Conservation (phyloP, 2,113 vertebrate species). For the Phalacrocorax carbo region DNA sequence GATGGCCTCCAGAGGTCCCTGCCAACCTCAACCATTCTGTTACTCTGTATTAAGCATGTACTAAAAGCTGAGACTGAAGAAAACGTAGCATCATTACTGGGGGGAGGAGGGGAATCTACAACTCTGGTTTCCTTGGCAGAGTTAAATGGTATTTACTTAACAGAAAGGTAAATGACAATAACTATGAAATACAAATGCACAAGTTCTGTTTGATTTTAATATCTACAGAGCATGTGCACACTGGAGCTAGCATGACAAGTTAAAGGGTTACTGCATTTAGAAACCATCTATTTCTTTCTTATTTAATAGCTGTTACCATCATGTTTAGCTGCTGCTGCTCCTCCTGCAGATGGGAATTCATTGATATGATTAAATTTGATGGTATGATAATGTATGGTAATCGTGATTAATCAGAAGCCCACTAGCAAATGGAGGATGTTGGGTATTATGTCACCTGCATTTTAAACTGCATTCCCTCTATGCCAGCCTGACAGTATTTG, state of each 20-base stretch:
- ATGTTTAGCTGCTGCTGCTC: slow-evolving; percentile 67
- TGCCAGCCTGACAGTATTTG: slow-evolving; percentile 77
- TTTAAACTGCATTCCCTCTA: slow-evolving; percentile 85
- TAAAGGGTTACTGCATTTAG: slow-evolving; percentile 37
- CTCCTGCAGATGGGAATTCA: slow-evolving; percentile 81
- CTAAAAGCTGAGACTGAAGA: neutral
- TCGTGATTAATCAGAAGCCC: slow-evolving; percentile 92
- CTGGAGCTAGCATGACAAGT: neutral
- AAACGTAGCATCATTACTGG: neutral
- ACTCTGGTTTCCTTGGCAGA: neutral
- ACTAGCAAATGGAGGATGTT: slow-evolving; percentile 85
- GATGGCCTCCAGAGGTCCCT: neutral
- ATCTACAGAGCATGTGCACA: neutral
- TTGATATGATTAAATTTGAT: slow-evolving; percentile 93
- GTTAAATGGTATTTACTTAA: neutral
- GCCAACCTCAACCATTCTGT: neutral
- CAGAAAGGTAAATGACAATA: neutral
- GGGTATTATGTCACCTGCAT: slow-evolving; percentile 90
- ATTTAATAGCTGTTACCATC: slow-evolving; percentile 69
- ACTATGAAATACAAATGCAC: neutral
- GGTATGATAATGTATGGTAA: slow-evolving; percentile 98
- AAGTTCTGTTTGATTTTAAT: neutral
- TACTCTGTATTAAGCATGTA: neutral
- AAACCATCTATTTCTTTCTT: slow-evolving; percentile 39
- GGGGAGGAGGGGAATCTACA: neutral